A percentile compares a stretch with the other conserved stretches of the same genome.
Evolutionary conservation across 2,797 vertebrate species (phyloP).

Genomic region (Ceyx erithaca): DNA sequence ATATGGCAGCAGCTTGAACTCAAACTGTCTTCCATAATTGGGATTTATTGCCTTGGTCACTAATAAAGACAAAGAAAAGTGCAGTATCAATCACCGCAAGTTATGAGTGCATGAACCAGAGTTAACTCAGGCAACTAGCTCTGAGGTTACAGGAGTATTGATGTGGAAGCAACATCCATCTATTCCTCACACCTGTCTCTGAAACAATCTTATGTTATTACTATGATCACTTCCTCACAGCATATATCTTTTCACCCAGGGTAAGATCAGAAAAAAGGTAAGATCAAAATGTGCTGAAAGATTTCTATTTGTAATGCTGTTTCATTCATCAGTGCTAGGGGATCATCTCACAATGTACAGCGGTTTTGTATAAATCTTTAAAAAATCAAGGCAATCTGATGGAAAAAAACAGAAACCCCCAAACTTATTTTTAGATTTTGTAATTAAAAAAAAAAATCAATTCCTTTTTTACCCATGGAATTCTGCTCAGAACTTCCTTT

Average conservation of each 20-base stretch:
- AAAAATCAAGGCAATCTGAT: background rate
- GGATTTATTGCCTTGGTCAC: conserved; percentile 51
- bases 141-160: background rate
- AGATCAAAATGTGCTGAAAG: background rate
- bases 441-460: background rate
- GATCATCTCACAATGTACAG: background rate
- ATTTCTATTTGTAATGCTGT: background rate
- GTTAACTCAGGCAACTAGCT: conserved; percentile 11
- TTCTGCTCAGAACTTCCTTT: background rate
- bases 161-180: background rate
- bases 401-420: no score
- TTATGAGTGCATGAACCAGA: conserved; percentile 6
- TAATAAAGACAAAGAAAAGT: conserved; percentile 57
- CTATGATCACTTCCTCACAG: background rate
- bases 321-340: background rate
- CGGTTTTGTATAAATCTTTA: background rate
- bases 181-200: conserved; percentile 23
- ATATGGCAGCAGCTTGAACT: conserved; percentile 51
- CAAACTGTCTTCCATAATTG: conserved; percentile 14
- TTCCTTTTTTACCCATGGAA: background rate
- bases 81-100: conserved; percentile 41
- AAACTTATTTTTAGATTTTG: no score
- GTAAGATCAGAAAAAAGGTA: background rate
- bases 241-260: background rate
- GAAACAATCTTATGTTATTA: background rate